A percentile compares a stretch with the other conserved stretches of the same genome.
These are phyloP conservation scores for Drosophila ezoana DNA, from an alignment of 2,888 invertebrate genomes.

Conservation along the genomic window DNA sequence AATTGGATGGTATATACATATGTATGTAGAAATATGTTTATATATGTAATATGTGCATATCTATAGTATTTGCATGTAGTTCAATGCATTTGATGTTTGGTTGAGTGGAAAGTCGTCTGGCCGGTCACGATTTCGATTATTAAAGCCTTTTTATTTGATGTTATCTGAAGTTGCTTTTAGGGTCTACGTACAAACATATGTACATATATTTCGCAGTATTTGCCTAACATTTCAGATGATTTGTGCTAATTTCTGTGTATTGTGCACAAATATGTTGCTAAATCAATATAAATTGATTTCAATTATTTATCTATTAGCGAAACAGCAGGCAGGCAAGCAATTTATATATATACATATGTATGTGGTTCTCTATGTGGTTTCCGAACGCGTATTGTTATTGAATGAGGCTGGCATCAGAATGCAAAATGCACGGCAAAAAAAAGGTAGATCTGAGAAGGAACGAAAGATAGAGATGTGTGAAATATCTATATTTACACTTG, in stretches of 20 bases:
- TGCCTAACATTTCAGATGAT: slow-evolving; percentile 70
- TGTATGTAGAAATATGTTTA: background rate
- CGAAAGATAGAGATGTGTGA: slow-evolving; percentile 16
- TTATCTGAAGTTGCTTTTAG: slow-evolving; percentile 31
- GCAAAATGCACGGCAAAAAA: slow-evolving; percentile 3
- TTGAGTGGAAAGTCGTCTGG: slow-evolving; percentile 18
- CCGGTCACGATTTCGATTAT: slow-evolving; percentile 52
- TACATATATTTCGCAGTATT: slow-evolving; percentile 38
- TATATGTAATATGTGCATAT: background rate
- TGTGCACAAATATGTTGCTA: slow-evolving; percentile 67
- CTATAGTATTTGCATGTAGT: background rate
- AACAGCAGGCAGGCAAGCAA: slow-evolving; percentile 56
- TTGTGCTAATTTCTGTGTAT: slow-evolving; percentile 72
- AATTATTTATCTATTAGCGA: slow-evolving; percentile 79
- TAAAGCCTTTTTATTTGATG: slow-evolving; percentile 5
- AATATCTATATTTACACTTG: slow-evolving; percentile 5
- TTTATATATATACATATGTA: slow-evolving; percentile 10
- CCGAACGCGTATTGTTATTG: slow-evolving; percentile 39
- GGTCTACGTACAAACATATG: slow-evolving; percentile 1
- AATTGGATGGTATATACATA: slow-evolving; percentile 18
- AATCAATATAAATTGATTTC: slow-evolving; percentile 82
- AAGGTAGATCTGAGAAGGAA: background rate
- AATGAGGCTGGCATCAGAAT: slow-evolving; percentile 21
- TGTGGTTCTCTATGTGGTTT: background rate
- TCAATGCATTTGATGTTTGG: slow-evolving; percentile 4